Base-by-base conservation (phyloP, 2,797 vertebrate genomes). In the Chaetophractus vellerosus region DNA sequence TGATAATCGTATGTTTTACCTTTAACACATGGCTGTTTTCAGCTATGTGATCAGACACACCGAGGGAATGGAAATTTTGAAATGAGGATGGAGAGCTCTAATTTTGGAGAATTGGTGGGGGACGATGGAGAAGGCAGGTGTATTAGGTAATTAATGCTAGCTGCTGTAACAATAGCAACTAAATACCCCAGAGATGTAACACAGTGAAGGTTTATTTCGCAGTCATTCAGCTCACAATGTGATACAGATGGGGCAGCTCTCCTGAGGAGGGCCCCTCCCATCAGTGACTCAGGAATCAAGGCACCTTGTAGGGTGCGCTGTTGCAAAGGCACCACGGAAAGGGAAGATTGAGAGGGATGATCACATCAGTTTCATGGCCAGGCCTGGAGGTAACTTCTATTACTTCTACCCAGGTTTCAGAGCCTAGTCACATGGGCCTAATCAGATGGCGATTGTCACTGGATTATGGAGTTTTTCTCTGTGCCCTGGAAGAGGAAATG, bases 11-110 rank as follows among this genome's bases (percentile, higher is more conserved):
- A 63, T 79, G 64, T 38, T 76, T 93, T 92, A 48, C 59, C 68
- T 94, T 84, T 87, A 95, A 88, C 63, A 88, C 26, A 4, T 61
- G 72, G 45, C 26, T 72, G 38, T 90, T 94, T 96, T 93, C 52
- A 91, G 31, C 64, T 88, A 26, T 76, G 38, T 85, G 61, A 41
- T 92, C 41, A 94, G 63, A 23, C 79, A 85, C 48, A n/a, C 16
- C n/a, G 45, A 94, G 79, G 63, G 81, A 91, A 93, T 89, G 63
- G 50, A 89, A 63, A 75, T 41, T 69, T 80, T 89, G 83, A 38
- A 89, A 82, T 50, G 36, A 71, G 24, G 21, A 48, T 48, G 9
- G 21, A 95, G 36, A 69, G 11, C 23, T 63, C 45, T 72, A 50
- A 90, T 71, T 93, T 92, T 80, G 63, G 72, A 92, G 36, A 96